Evolutionary conservation across 1,140 invertebrate genomes (phyloP).

Genomic region (Artemia franciscana): DNA sequence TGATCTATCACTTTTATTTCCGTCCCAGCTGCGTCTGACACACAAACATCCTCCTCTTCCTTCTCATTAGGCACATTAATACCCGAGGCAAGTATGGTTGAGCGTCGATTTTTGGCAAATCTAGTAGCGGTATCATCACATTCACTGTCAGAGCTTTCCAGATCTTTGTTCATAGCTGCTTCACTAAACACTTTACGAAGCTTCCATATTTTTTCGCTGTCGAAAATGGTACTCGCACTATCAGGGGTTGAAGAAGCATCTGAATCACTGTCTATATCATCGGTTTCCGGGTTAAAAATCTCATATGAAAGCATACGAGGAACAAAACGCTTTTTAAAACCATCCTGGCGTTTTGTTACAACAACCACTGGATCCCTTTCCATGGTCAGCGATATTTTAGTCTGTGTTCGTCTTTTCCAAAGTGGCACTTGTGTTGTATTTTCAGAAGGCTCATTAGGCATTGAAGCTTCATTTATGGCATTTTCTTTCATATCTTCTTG

Average conservation of each 20-base stretch:
- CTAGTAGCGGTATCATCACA: not conserved
- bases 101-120: not conserved
- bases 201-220: not conserved
- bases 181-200: not conserved
- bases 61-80: not conserved
- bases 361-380: not conserved
- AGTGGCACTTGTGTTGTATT: not conserved
- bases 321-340: constrained; percentile 16
- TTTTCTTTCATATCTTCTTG: no score
- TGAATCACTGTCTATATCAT: constrained; percentile 69
- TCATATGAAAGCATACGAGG: constrained; percentile 52
- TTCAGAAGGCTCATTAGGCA: not conserved
- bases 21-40: not conserved
- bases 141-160: not conserved
- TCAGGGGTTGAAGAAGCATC: constrained; percentile 28
- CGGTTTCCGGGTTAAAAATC: constrained; percentile 67
- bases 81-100: not conserved
- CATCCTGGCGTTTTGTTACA: not conserved
- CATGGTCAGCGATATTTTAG: not conserved
- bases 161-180: not conserved
- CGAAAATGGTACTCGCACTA: not conserved
- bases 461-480: not conserved
- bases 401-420: not conserved
- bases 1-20: not conserved
- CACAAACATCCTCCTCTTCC: not conserved